A percentile compares a stretch with the other conserved stretches of the same genome.
phyloP scores from a whole-genome alignment of 2,797 vertebrate genomes.

The Chaetophractus vellerosus region DNA sequence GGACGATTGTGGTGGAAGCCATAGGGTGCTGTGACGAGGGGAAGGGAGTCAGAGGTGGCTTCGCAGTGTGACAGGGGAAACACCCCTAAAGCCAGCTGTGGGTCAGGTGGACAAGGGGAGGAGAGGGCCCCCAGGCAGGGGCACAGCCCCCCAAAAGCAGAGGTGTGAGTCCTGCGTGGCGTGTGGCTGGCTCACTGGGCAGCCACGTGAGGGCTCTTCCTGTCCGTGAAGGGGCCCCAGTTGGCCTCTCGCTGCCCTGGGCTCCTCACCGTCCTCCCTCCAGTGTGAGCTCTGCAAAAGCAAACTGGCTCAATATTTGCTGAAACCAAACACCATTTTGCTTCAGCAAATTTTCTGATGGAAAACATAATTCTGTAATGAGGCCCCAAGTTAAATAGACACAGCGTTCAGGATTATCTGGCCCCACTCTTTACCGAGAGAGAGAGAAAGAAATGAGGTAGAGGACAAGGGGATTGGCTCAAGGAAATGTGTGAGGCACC shows the following conservation, averaged over 20 bases:
- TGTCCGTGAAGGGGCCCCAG: background rate
- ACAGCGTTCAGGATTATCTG: conserved; percentile 7
- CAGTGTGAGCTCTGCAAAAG: background rate
- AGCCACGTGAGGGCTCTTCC: background rate
- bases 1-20: background rate
- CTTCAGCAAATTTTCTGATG: conserved; percentile 75
- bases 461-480: background rate
- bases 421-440: background rate
- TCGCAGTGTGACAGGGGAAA: background rate
- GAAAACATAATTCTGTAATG: conserved; percentile 70
- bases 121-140: background rate
- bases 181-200: background rate
- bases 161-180: background rate
- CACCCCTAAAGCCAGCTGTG: too few relatives aligned
- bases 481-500: background rate
- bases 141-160: background rate
- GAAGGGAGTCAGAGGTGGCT: background rate
- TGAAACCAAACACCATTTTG: conserved; percentile 72
- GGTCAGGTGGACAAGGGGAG: background rate
- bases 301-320: conserved; percentile 65
- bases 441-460: conserved; percentile 14
- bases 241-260: background rate
- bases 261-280: conserved; percentile 7
- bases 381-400: conserved; percentile 67
- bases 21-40: background rate